Base-by-base conservation (phyloP, 2,113 vertebrate species). In the Telmatochromis brachygnathus region DNA sequence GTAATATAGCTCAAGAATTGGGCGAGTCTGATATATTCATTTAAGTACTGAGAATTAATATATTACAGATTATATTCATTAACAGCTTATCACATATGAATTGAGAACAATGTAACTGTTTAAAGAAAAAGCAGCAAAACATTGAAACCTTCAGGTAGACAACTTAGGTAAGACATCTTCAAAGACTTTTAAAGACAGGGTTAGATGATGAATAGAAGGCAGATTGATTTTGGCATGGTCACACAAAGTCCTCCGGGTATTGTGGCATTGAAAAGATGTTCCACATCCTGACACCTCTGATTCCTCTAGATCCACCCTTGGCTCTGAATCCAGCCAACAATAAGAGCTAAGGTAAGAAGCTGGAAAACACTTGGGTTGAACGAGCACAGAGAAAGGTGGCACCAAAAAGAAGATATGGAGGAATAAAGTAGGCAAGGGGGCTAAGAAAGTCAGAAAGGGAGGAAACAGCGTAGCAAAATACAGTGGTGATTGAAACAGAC, bases 221-320 rank as follows among this genome's bases (percentile, higher is more conserved):
- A 33, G 68, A 94, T 94, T 94, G 94, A 94, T 95, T 94, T 88
- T 94, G 94, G 92, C 93, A 88, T 79, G 77, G 86, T 58, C 75
- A 77, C 83, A 84, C 81, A 62, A 8, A 56, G 84, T 90, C 93
- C 93, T 94, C 83, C 70, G 92, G 88, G 92, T 85, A 91, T 89
- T 81, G 88, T 87, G 89, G 51, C 88, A 91, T 75, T 91, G 84
- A 88, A 91, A 89, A 87, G 85, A 92, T 93, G 83, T 77, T 88
- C 86, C 81, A 81, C 21, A 58, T 86, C 79, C 84, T 91, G 94
- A 93, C 94, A 93, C 89, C 91, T 92, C 84, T 93, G 94, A 94
- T 93, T 94, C 87, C 82, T 62, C 45, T 56, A 89, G 87, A 94
- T 93, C 89, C 82, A 30, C 85, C 84, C 47, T 92, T 94, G 92